Evolutionary conservation across 2,888 invertebrate genomes (phyloP).

Genomic region (Tipula unca): DNA sequence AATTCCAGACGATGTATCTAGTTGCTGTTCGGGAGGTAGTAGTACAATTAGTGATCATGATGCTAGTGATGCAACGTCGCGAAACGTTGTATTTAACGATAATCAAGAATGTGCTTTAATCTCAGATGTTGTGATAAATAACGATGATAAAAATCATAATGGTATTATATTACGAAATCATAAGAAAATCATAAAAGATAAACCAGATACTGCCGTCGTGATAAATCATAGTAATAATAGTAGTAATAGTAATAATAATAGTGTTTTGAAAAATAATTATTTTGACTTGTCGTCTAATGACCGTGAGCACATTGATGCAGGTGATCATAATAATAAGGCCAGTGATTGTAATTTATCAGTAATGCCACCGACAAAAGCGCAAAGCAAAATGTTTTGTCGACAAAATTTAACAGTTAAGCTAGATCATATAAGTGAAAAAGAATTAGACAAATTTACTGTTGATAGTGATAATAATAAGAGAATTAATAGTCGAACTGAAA

Average conservation of each 20-base stretch:
- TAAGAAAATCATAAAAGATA: constrained; percentile 16
- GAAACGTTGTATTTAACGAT: constrained; percentile 41
- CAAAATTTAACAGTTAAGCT: constrained; percentile 24
- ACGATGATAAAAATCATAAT: background rate
- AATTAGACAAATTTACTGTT: constrained; percentile 19
- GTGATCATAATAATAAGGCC: background rate
- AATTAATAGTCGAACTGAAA: constrained; percentile 16
- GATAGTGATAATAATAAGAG: constrained; percentile 22
- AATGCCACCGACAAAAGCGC: background rate
- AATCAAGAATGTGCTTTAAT: constrained; percentile 37
- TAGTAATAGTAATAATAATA: background rate
- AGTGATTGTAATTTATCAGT: background rate
- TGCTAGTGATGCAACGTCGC: constrained; percentile 40
- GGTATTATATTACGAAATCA: constrained; percentile 21
- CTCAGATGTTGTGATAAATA: constrained; percentile 15
- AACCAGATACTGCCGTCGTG: background rate
- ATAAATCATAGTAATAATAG: background rate
- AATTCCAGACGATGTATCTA: constrained; percentile 39
- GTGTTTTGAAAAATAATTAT: background rate
- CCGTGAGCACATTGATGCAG: background rate
- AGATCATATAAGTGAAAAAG: constrained; percentile 22
- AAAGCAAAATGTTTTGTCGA: constrained; percentile 21
- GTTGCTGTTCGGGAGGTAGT: constrained; percentile 40
- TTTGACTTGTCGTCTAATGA: background rate
- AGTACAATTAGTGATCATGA: constrained; percentile 38